Conservation (phyloP, 2,797 vertebrate species). For the Orientallactaga sibirica region DNA sequence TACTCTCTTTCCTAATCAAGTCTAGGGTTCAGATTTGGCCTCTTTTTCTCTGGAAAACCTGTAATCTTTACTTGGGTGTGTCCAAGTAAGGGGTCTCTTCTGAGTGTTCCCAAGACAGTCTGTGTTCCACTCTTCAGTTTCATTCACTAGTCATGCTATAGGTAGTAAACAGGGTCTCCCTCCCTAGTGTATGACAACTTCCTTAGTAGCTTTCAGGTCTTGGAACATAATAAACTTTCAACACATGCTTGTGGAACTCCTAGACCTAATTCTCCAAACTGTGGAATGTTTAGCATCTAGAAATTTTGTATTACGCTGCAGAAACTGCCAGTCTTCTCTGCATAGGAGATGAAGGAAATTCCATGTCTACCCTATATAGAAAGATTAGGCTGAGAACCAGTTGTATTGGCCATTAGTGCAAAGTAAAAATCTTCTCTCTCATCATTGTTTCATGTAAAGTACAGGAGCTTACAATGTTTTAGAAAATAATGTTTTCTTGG, state of each 20-base stretch:
- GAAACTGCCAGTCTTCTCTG: background rate
- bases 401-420: background rate
- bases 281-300: background rate
- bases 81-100: background rate
- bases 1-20: background rate
- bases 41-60: background rate
- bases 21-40: background rate
- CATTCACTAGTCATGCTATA: background rate
- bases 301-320: background rate
- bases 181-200: background rate
- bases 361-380: background rate
- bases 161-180: background rate
- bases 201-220: background rate
- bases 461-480: background rate
- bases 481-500: constrained; percentile 15
- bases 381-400: background rate
- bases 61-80: background rate
- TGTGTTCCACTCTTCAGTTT: background rate
- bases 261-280: constrained; percentile 2
- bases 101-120: background rate
- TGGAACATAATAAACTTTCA: background rate
- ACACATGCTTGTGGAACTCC: constrained; percentile 18
- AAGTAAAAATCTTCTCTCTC: background rate
- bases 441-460: constrained; percentile 24
- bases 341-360: background rate